phyloP scores from a whole-genome alignment of 2,113 vertebrate species.

The Numenius arquata region DNA sequence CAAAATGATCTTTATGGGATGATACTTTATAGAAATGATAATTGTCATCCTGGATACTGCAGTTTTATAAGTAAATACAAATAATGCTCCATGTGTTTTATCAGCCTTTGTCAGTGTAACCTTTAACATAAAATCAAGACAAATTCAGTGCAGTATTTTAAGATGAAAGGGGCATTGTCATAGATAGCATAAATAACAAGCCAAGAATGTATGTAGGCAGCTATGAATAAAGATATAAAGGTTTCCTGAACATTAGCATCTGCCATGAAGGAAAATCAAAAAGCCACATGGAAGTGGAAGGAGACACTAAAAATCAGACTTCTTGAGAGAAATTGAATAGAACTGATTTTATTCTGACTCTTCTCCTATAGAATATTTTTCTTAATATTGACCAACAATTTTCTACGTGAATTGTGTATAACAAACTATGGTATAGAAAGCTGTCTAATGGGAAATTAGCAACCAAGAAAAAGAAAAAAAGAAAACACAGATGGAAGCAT shows the following conservation, averaged over 20 bases:
- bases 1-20: background rate
- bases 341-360: background rate
- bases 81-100: constrained; percentile 8
- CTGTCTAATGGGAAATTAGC: background rate
- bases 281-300: background rate
- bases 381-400: background rate
- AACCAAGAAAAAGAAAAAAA: background rate
- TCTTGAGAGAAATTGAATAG: background rate
- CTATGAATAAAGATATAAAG: background rate
- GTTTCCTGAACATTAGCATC: background rate
- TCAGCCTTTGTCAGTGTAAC: background rate
- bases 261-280: background rate
- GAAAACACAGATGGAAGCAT: background rate
- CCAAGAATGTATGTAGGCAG: background rate
- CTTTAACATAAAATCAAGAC: constrained; percentile 22
- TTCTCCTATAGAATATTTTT: background rate
- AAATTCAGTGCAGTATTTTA: background rate
- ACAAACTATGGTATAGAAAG: background rate
- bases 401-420: background rate
- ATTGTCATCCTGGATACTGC: background rate
- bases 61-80: constrained; percentile 17
- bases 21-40: background rate
- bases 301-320: background rate
- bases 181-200: background rate
- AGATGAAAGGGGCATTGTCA: background rate